A percentile compares a stretch with the other conserved stretches of the same genome.
These are phyloP conservation scores for Hybognathus amarus DNA, from an alignment of 2,797 vertebrate genomes.

Conservation along the genomic window DNA sequence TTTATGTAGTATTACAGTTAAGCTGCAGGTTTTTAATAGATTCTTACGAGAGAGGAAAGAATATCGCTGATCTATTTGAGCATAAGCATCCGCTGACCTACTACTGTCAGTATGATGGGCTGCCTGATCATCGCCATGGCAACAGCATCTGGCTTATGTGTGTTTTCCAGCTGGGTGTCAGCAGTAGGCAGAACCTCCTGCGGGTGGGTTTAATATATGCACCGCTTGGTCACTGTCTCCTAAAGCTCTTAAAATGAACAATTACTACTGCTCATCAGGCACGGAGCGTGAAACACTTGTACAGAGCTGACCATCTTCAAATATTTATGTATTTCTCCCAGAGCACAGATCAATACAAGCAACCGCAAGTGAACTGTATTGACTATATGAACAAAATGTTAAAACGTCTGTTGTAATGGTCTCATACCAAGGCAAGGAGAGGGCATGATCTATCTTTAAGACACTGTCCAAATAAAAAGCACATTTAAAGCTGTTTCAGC, in stretches of 20 bases:
- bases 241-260: conserved; percentile 5
- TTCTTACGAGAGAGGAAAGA: not conserved
- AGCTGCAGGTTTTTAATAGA: conserved; percentile 21
- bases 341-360: conserved; percentile 23
- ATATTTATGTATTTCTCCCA: conserved; percentile 37
- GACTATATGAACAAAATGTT: too few relatives aligned
- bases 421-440: not conserved
- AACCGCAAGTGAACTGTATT: not conserved
- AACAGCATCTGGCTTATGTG: conserved; percentile 31
- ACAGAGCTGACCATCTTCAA: conserved; percentile 13
- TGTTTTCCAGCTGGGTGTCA: conserved; percentile 36
- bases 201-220: conserved; percentile 18
- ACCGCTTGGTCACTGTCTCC: not conserved
- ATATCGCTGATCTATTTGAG: conserved; percentile 3
- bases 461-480: not conserved
- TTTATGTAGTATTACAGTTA: conserved; percentile 25
- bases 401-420: not conserved
- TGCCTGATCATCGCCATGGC: conserved; percentile 29
- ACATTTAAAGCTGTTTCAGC: not conserved
- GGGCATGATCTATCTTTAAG: not conserved
- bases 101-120: conserved; percentile 44
- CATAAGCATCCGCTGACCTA: conserved; percentile 37
- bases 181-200: conserved; percentile 27
- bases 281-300: not conserved
- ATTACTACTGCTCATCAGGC: conserved; percentile 20